Percentiles rank a stretch among this genome's conserved stretches.
phyloP scores from a whole-genome alignment of 1,140 invertebrate genomes.

The Cryptotermes secundus region DNA sequence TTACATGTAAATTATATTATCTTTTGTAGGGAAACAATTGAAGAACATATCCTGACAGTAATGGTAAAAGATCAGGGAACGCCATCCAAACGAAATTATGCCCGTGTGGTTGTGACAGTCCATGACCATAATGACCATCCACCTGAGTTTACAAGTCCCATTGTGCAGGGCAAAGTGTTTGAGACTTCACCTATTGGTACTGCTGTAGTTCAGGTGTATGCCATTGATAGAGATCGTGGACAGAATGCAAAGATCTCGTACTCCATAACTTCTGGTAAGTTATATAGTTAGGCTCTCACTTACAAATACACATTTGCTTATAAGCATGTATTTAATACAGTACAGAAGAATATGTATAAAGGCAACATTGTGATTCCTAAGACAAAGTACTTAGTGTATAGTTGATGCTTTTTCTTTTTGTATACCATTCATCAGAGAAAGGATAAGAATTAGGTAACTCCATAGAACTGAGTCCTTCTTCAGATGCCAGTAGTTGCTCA shows the following conservation, averaged over 20 bases:
- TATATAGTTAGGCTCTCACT: too few relatives aligned
- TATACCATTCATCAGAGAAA: too few relatives aligned
- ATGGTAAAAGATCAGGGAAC: slow-evolving; percentile 89
- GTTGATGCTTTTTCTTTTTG: too few relatives aligned
- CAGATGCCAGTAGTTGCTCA: too few relatives aligned
- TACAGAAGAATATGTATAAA: too few relatives aligned
- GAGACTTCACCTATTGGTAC: slow-evolving; percentile 74
- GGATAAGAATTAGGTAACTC: too few relatives aligned
- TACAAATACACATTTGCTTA: background rate
- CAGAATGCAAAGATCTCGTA: slow-evolving; percentile 78
- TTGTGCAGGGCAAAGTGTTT: slow-evolving; percentile 72
- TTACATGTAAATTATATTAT: background rate
- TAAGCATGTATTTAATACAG: too few relatives aligned
- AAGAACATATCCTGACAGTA: slow-evolving; percentile 82
- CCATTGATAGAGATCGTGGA: slow-evolving; percentile 79
- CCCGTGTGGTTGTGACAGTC: slow-evolving; percentile 77
- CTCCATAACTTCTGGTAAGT: slow-evolving; percentile 70
- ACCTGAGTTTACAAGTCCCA: slow-evolving; percentile 75
- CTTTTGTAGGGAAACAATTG: slow-evolving; percentile 66
- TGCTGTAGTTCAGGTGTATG: slow-evolving; percentile 68
- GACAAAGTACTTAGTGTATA: too few relatives aligned
- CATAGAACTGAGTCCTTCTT: too few relatives aligned
- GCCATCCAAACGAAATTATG: slow-evolving; percentile 80
- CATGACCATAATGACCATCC: slow-evolving; percentile 88
- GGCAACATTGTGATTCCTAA: too few relatives aligned